These are phyloP conservation scores for Diarsia dahlii DNA, from an alignment of 2,888 invertebrate genomes.

Conservation along the genomic window DNA sequence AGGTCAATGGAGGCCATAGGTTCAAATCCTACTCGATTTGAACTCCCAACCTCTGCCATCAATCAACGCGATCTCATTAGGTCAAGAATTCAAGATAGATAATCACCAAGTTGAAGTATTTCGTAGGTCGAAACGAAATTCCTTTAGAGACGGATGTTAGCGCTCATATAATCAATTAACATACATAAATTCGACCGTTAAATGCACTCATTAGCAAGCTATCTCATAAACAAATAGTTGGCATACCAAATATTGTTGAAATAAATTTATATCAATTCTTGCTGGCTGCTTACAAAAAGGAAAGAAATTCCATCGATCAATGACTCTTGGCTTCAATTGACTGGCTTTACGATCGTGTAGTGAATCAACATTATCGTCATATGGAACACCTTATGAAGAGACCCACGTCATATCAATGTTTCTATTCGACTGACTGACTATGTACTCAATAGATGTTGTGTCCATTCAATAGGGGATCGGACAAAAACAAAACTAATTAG, in stretches of 20 bases:
- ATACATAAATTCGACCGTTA: constrained; percentile 18
- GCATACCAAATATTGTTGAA: constrained; percentile 12
- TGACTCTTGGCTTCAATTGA: constrained; percentile 20
- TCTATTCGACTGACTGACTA: constrained; percentile 18
- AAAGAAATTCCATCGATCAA: constrained; percentile 30
- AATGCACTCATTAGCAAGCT: constrained; percentile 8
- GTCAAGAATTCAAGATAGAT: constrained; percentile 27
- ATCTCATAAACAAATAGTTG: constrained; percentile 18
- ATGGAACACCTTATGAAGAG: constrained; percentile 28
- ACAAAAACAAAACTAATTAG: too few species aligned
- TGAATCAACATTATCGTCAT: constrained; percentile 31
- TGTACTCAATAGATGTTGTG: constrained; percentile 13
- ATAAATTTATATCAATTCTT: constrained; percentile 19
- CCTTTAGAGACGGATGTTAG: neutral
- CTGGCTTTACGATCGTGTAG: constrained; percentile 6
- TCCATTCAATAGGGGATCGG: too few species aligned
- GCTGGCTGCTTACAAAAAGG: neutral
- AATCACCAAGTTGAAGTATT: neutral
- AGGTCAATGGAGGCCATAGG: constrained; percentile 24
- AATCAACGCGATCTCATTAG: constrained; percentile 26
- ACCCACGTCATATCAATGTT: constrained; percentile 42
- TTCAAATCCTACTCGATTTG: constrained; percentile 30
- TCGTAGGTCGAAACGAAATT: neutral
- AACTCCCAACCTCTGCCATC: constrained; percentile 25
- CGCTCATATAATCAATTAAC: neutral